A percentile compares a stretch with the other conserved stretches of the same genome.
Evolutionary conservation across 2,797 vertebrate genomes (phyloP).

Genomic region (Mormyrops attenuatus): DNA sequence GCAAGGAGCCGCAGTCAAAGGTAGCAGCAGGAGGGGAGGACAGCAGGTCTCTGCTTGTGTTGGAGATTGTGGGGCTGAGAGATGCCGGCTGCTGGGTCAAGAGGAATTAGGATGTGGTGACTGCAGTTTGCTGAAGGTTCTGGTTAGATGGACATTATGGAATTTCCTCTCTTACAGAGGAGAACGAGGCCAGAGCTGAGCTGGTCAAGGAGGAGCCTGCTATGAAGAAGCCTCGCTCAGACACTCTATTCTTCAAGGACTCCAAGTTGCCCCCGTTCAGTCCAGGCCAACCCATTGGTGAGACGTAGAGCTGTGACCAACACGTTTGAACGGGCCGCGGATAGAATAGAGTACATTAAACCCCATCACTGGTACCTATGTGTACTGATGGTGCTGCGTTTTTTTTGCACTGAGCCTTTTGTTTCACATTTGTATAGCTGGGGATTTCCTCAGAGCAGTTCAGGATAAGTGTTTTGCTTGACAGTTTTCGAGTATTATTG

Average conservation of each 20-base stretch:
- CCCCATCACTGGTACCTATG: background rate
- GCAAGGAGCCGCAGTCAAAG: background rate
- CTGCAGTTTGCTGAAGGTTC: background rate
- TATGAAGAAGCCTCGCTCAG: background rate
- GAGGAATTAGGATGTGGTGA: background rate
- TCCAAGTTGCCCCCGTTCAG: conserved; percentile 28
- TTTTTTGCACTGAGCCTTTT: background rate
- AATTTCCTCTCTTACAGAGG: background rate
- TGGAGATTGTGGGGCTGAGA: background rate
- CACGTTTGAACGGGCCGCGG: background rate
- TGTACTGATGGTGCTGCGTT: background rate
- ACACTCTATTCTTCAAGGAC: background rate
- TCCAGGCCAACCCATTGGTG: conserved; percentile 24
- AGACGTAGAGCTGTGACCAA: background rate
- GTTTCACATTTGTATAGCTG: background rate
- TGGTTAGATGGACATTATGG: background rate
- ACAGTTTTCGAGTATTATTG: background rate
- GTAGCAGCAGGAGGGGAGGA: background rate
- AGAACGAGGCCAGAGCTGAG: conserved; percentile 11
- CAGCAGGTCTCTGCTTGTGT: background rate
- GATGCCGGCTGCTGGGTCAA: background rate
- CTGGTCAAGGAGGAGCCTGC: background rate
- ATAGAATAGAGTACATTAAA: background rate
- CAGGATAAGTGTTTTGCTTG: background rate
- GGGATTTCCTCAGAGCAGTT: background rate